Base-by-base conservation (phyloP, 2,113 vertebrate species). In the Passerina amoena region DNA sequence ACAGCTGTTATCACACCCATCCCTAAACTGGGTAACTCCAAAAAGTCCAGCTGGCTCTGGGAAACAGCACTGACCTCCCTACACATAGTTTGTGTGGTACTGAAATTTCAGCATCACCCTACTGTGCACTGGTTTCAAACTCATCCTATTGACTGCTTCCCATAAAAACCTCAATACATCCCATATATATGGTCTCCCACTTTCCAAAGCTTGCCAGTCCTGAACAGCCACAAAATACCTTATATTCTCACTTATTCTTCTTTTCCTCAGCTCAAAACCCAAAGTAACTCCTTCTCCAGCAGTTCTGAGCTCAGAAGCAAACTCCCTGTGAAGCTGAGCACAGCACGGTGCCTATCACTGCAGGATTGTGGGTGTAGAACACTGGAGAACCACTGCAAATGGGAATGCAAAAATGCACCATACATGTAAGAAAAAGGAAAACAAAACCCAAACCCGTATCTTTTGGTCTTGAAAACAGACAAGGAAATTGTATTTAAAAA, bases 341-440 rank as follows among this genome's bases (percentile, higher is more conserved):
- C 0, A 0, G 18, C 50, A 53, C 0, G 0, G 21, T 12, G n/a
- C 47, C 42, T 21, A 12, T 11, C 2, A 0, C n/a, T 69, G 68
- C 81, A 82, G 38, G 5, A 22, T 0, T 0, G 20, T 14, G 50
- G 14, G 38, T 59, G 17, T 64, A 81, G 38, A 72, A 63, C 27
- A 7, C 1, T 47, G 82, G 42, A 81, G 38, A 79, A 61, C 37
- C 65, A 30, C 5, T 64, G 23, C 1, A 65, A 90, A 57, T 5
- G 16, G 44, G 33, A 85, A 72, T 7, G 15, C 47, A 82, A 84
- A 82, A 72, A 68, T 18, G 5, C 25, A 48, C 7, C 61, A 56
- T 1, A 45, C 12, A 31, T 23, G 5, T 8, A 48, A 71, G 35
- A 6, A 48, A 31, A 81, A 37, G 64, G n/a, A 53, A 28, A 38